Evolutionary conservation across 1,140 invertebrate species (phyloP), one percentile per base, ranked within the genome.

Genomic region (Meteorus sp.): DNA sequence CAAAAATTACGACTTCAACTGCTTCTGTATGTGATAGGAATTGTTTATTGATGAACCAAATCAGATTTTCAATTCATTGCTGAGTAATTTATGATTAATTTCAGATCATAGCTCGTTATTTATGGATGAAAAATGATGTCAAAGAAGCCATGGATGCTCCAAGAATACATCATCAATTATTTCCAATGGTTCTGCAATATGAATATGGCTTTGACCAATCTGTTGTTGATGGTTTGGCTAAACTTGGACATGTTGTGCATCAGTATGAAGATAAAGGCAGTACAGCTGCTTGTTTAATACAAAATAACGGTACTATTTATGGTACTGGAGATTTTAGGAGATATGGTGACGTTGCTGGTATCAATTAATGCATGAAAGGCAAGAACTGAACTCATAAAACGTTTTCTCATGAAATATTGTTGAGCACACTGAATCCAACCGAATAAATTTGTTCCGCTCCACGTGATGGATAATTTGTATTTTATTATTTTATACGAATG

Each of bases 111-210:
- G 85, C 93, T 22, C 85, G 91, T 27, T 84, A 87, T 53, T 70
- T 98, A 0, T 97, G 93, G 92, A 87, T 98, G 70, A 85, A 82
- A 0, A 82, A 94, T 50, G 84, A 88, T 45, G 85, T 99, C 2
- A 96, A 97, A 76, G 75, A 91, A 73, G 92, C 95, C 0, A 85
- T 98, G 2, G 95, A 97, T 78, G 85, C 86, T 0, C 85, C 89
- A 0, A 84, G 96, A 58, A 82, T 98, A 52, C 96, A 99, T 76
- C 93, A 99, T 80, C 97, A 99, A 71, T 80, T 98, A 1, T 84
- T 86, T 62, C 97, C 97, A 0, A 92, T 95, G 85, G 62, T 83
- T 25, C 69, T 95, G 0, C 67, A 81, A 44, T 93, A 94, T 72
- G 95, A 99, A 80, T 84, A 85, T 59, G 90, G 86, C 25, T 84